Evolutionary conservation across 2,888 invertebrate species (phyloP), one percentile per base, ranked within the genome.

Genomic region (Melanophora roralis): DNA sequence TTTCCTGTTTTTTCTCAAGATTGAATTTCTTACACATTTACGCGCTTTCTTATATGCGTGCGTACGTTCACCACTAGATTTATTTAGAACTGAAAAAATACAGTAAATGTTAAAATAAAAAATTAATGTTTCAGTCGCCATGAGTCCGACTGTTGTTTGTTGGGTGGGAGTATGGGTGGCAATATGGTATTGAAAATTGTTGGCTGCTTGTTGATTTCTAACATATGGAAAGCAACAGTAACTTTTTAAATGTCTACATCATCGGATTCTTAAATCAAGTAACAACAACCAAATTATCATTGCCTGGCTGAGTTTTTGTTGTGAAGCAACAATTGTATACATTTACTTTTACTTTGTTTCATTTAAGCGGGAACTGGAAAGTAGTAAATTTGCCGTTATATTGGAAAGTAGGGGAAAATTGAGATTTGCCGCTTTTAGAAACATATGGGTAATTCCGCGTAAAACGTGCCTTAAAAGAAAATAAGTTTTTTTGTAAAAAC

Each of bases 81-180:
- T 85, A 81, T 82, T 83, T 82, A 77, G 84, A 85, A 86, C 86
- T 86, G 85, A 85, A 84, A 84, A 3, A 84, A 79, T 73, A 83
- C 65, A 36, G 16, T 67, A 67, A 76, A 78, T 51, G 40, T 51
- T 32, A n/a, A 47, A 47, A 32, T 27, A 27, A 64, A 53, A 60
- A 53, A 49, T 36, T 12, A 43, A 74, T 72, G 65, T 69, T n/a
- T n/a, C n/a, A n/a, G 65, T 55, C 55, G 47, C 60, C 21, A 51
- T n/a, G n/a, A n/a, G n/a, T n/a, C n/a, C n/a, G 43, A 77, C 72
- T 73, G 40, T 11, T 34, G 64, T 67, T 51, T 7, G 19, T n/a
- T 32, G 32, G 62, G 60, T 32, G 55, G 9, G 12, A 9, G 32
- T 53, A 6, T 43, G 65, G 47, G 57, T 23, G 23, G 27, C 2